Conservation (phyloP, 2,888 invertebrate species). For the Ctenicera cuprea region DNA sequence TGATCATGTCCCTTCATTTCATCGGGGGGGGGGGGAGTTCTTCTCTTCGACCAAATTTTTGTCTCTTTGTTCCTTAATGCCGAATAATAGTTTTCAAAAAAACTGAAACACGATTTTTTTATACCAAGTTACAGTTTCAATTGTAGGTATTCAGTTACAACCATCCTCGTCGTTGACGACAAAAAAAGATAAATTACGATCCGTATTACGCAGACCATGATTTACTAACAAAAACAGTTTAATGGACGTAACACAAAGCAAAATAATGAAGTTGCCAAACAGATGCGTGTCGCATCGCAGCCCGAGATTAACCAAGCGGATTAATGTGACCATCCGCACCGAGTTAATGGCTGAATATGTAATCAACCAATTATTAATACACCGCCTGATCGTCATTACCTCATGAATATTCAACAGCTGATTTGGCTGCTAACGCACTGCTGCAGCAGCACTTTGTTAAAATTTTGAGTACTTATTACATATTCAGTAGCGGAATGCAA, state of each 20-base stretch:
- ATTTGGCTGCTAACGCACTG: not conserved
- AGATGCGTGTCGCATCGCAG: slow-evolving; percentile 14
- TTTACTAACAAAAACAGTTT: slow-evolving; percentile 7
- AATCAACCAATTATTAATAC: slow-evolving; percentile 39
- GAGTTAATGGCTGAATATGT: slow-evolving; percentile 36
- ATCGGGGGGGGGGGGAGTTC: too few relatives aligned
- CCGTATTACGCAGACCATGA: not conserved
- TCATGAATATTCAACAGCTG: slow-evolving; percentile 27
- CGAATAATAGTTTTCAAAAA: too few relatives aligned
- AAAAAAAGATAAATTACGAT: not conserved
- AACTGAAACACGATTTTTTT: too few relatives aligned
- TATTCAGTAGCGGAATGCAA: not conserved
- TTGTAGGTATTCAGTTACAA: too few relatives aligned
- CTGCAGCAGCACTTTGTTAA: not conserved
- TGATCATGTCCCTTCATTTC: too few relatives aligned
- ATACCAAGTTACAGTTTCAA: too few relatives aligned
- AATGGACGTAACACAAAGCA: slow-evolving; percentile 1
- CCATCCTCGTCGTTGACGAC: too few relatives aligned
- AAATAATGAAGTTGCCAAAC: slow-evolving; percentile 30
- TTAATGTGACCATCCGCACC: slow-evolving; percentile 29
- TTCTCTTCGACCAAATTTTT: too few relatives aligned
- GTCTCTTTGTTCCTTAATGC: too few relatives aligned
- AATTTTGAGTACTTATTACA: not conserved
- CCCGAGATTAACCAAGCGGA: slow-evolving; percentile 27
- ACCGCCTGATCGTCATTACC: slow-evolving; percentile 27